Conservation (phyloP, 2,888 invertebrate genomes). For the Eledona agricola region DNA sequence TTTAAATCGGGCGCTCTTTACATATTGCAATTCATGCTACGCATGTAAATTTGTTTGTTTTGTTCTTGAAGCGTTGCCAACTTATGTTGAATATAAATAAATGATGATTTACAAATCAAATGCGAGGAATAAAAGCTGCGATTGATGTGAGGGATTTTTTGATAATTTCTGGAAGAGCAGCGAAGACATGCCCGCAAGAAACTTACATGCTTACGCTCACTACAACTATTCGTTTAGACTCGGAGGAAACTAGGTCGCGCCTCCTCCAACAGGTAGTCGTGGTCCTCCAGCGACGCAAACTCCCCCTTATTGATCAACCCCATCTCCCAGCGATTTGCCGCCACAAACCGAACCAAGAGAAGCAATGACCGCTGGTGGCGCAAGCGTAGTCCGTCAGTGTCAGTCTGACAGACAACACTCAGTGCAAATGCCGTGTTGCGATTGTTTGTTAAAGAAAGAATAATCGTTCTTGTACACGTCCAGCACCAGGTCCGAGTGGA, state of each 20-base stretch:
- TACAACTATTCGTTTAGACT: not conserved
- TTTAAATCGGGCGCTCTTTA: too few species aligned
- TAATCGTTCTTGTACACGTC: constrained; percentile 47
- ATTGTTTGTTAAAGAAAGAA: constrained; percentile 50
- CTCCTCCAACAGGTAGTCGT: constrained; percentile 38
- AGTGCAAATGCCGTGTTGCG: constrained; percentile 48
- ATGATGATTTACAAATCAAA: too few species aligned
- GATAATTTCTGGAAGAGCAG: too few species aligned
- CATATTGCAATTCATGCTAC: too few species aligned
- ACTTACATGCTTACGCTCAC: too few species aligned
- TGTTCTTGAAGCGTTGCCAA: too few species aligned
- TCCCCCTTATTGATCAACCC: constrained; percentile 50
- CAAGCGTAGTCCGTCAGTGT: constrained; percentile 34
- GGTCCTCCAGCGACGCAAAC: constrained; percentile 45
- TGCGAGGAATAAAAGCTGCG: too few species aligned
- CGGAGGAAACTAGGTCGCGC: not conserved
- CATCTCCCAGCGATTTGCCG: constrained; percentile 49
- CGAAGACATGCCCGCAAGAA: too few species aligned
- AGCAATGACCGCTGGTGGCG: constrained; percentile 30
- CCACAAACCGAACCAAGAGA: constrained; percentile 50
- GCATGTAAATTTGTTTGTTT: too few species aligned
- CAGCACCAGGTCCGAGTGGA: constrained; percentile 39
- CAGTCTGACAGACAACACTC: constrained; percentile 51
- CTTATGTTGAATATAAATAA: too few species aligned
- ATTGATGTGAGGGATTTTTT: too few species aligned